Evolutionary conservation across 2,113 vertebrate genomes (phyloP).

Genomic region (Cochlearius cochlearius): DNA sequence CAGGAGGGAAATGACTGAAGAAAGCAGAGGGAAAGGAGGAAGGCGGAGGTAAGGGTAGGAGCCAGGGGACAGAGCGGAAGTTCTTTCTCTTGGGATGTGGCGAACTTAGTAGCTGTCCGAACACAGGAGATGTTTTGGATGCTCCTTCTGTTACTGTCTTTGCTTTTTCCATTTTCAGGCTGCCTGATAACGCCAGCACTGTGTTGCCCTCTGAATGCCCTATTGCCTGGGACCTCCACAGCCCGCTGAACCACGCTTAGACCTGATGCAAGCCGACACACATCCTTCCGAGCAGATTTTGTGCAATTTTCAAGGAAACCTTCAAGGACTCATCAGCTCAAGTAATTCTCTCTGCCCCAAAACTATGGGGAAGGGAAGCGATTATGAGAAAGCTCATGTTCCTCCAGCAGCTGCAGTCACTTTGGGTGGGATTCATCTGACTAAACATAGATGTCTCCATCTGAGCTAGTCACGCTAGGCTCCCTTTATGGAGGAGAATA

Average conservation of each 20-base stretch:
- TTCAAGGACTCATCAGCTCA: slow-evolving; percentile 38
- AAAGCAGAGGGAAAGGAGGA: slow-evolving; percentile 30
- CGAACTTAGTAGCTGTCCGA: slow-evolving; percentile 49
- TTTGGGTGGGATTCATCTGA: slow-evolving; percentile 54
- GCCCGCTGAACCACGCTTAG: neutral
- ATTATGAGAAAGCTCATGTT: slow-evolving; percentile 35
- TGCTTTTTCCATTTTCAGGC: neutral
- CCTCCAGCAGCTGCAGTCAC: slow-evolving; percentile 42
- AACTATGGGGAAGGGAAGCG: slow-evolving; percentile 24
- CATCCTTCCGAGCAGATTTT: neutral
- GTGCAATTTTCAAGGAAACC: slow-evolving; percentile 15
- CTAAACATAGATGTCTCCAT: slow-evolving; percentile 21
- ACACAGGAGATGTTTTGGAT: slow-evolving; percentile 4
- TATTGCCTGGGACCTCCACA: neutral
- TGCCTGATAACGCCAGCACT: neutral
- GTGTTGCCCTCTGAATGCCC: neutral
- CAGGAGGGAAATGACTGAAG: slow-evolving; percentile 37
- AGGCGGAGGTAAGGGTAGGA: slow-evolving; percentile 10
- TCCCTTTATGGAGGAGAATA: neutral
- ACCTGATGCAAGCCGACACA: neutral
- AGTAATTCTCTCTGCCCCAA: slow-evolving; percentile 33
- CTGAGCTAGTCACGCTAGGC: neutral
- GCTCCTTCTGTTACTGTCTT: neutral
- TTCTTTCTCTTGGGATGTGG: slow-evolving; percentile 57
- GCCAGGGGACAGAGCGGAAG: neutral